These are phyloP conservation scores for Periophthalmus modestus DNA, from an alignment of 2,113 vertebrate genomes.

Conservation along the genomic window DNA sequence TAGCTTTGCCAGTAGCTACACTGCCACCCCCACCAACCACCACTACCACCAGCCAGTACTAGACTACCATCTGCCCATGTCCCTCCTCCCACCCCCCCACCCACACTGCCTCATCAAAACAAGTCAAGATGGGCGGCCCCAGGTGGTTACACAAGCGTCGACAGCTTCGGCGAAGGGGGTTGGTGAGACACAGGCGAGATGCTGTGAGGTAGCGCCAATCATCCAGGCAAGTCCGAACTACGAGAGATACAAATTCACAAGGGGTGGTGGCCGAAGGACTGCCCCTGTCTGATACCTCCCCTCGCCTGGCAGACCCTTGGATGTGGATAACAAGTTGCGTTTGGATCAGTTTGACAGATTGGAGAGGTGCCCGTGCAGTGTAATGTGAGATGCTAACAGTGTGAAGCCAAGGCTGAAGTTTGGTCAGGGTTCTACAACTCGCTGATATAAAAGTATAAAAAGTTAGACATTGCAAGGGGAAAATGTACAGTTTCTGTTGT, in stretches of 20 bases:
- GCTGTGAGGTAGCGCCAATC: conserved; percentile 61
- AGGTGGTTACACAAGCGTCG: conserved; percentile 50
- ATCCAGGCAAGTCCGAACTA: conserved; percentile 49
- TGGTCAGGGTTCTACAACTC: not conserved
- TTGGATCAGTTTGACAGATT: conserved; percentile 38
- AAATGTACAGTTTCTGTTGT: not conserved
- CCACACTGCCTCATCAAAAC: conserved; percentile 68
- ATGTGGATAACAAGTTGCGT: conserved; percentile 38
- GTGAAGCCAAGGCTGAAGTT: conserved; percentile 21
- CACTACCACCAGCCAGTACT: conserved; percentile 57
- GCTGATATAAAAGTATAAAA: not conserved
- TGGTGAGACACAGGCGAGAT: conserved; percentile 51
- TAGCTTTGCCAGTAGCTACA: conserved; percentile 43
- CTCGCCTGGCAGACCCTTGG: conserved; percentile 13
- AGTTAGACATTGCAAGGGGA: not conserved
- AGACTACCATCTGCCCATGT: conserved; percentile 65
- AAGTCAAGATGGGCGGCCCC: conserved; percentile 73
- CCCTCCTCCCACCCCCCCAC: conserved; percentile 39
- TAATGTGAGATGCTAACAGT: not conserved
- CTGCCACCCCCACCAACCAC: not conserved
- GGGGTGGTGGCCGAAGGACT: conserved; percentile 25
- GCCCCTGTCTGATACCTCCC: conserved; percentile 16
- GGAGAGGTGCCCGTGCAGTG: conserved; percentile 19
- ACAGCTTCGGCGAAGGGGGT: conserved; percentile 55
- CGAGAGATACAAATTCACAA: conserved; percentile 15